Evolutionary conservation across 2,888 invertebrate species (phyloP), one percentile per base, ranked within the genome.

Genomic region (Leucophenga maculata): DNA sequence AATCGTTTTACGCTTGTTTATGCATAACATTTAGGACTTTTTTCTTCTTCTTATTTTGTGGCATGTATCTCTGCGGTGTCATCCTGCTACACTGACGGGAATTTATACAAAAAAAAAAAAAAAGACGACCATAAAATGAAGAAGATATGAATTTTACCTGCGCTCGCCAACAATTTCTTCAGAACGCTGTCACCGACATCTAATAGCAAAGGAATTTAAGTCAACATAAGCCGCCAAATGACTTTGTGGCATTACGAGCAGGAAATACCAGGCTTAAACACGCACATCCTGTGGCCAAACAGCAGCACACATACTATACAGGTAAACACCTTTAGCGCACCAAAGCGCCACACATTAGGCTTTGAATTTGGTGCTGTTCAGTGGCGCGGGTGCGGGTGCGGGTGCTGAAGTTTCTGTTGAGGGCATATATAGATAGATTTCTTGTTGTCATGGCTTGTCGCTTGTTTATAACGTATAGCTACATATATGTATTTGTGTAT

Each of bases 201-300:
- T 54, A 57, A 50, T 52, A 72, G 71, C 67, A 52, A 71, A 72
- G 68, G 74, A 68, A 67, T 55, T 69, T 72, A 74, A 74, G 73
- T 69, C 72, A 75, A 69, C 73, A 70, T 76, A 78, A 84, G 81
- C 81, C 82, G 73, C 75, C 78, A 82, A 82, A 82, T 80, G 81
- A 82, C 81, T 82, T 82, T 82, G 84, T 72, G 83, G 81, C 84
- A 78, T 77, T 78, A 71, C 69, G 69, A 69, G 68, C 65, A 48
- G 59, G 48, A 57, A 52, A 44, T 55, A 32, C 46, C 39, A 66
- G 31, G 69, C 67, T 67, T 44, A 70, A 77, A 73, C 84, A 82
- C 81, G 84, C 81, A 82, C 79, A 82, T 81, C 80, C 82, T 71
- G 59, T 64, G 75, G 32, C 46, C 48, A 31, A 39, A 39, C 39